Conservation (phyloP, 1,140 invertebrate species). For the Tachypleus tridentatus region DNA sequence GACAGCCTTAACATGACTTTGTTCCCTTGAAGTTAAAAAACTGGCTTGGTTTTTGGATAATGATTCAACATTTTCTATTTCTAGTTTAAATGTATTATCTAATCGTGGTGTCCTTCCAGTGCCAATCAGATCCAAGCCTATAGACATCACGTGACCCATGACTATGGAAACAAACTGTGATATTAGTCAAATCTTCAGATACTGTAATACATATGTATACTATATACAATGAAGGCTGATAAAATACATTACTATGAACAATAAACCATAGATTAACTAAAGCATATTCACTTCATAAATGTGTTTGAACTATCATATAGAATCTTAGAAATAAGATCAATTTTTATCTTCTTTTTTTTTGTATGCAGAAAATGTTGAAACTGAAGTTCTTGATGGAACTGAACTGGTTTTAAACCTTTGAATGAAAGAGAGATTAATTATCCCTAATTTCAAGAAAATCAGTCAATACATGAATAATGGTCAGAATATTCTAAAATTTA, state of each 20-base stretch:
- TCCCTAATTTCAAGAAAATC: no score
- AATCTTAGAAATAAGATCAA: no score
- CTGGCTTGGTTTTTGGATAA: conserved; percentile 25
- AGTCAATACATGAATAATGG: no score
- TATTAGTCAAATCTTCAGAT: conserved; percentile 5
- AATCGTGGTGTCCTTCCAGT: conserved; percentile 30
- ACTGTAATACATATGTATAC: not conserved
- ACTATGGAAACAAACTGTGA: conserved; percentile 27
- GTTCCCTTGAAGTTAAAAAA: conserved; percentile 29
- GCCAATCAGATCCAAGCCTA: conserved; percentile 38
- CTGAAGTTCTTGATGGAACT: no score
- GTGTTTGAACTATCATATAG: no score
- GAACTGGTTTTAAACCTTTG: no score
- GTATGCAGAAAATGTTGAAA: no score
- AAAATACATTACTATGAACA: conserved; percentile 1
- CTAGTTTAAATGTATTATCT: conserved; percentile 29
- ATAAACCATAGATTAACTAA: conserved; percentile 6
- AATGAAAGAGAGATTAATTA: no score
- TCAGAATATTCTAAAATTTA: no score
- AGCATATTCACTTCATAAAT: not conserved
- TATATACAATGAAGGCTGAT: conserved; percentile 4
- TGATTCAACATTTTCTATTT: conserved; percentile 24
- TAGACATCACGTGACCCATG: conserved; percentile 37
- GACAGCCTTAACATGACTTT: conserved; percentile 38
- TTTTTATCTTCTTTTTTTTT: no score